Evolutionary conservation across 1,140 invertebrate genomes (phyloP), one percentile per base, ranked within the genome.

Genomic region (Ylistrum balloti): DNA sequence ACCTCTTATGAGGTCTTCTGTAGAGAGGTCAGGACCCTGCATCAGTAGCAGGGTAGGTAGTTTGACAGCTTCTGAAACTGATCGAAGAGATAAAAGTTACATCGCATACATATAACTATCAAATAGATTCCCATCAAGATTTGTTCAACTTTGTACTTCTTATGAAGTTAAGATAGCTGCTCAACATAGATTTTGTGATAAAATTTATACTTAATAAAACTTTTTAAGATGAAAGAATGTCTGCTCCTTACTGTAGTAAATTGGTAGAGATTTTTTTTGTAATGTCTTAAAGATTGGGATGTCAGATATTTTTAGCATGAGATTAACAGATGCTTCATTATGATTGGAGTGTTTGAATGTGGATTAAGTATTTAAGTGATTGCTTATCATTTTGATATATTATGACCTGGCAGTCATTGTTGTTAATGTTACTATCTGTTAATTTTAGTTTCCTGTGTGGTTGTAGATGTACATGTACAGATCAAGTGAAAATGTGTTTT

Each of bases 11-110:
- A 74, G 56, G 5, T 28, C 22, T n/a, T n/a, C 56, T 74, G 56
- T n/a, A 74, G 56, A 74, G 9, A 74, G 56, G 56, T 74, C 56
- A 74, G 28, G n/a, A 45, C 41, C n/a, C 56, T 74, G 56, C 56
- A 74, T 74, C 56, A 74, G 56, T 74, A 74, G 56, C 56, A 28
- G 56, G 56, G 22, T 74, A 74, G 2, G 56, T 74, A 74, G 56
- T 74, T 74, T 74, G 56, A 74, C 56, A 74, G 56, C 56, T 74
- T 28, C 56, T 74, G 56, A 74, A 74, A 74, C 56, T 5, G 56
- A 74, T n/a, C 56, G 56, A 3, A 5, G 17, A 74, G 56, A 74
- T 74, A 74, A 74, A 74, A 74, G 56, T 74, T 74, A 74, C 56
- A 74, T 74, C n/a, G n/a, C n/a, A 28, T 74, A 28, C n/a, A 74